These are phyloP conservation scores for Penaeus monodon DNA, from an alignment of 2,888 invertebrate species.

Conservation along the genomic window DNA sequence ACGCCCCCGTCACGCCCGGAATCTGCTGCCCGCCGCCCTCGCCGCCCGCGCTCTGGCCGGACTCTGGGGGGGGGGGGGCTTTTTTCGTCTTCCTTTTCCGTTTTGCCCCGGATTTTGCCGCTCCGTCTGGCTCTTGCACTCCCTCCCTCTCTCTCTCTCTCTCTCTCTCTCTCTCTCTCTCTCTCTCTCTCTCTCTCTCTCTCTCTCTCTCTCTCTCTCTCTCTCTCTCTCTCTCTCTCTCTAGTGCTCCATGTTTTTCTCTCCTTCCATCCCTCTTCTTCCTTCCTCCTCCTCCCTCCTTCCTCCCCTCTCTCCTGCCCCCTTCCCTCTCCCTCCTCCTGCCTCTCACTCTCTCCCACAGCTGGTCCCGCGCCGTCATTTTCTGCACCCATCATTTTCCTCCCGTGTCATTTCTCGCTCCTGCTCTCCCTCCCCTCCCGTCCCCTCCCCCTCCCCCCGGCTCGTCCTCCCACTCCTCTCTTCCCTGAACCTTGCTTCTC, in stretches of 20 bases:
- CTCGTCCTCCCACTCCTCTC: too few species aligned
- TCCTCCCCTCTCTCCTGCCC: not conserved
- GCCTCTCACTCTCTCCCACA: not conserved
- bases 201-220: conserved; percentile 21
- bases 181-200: not conserved
- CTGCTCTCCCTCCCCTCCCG: too few species aligned
- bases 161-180: not conserved
- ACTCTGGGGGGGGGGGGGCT: too few species aligned
- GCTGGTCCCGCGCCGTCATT: conserved; percentile 6
- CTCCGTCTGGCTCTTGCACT: conserved; percentile 19
- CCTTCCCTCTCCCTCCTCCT: not conserved
- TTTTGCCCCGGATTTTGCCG: not conserved
- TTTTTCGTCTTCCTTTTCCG: too few species aligned
- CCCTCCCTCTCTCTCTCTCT: conserved; percentile 23
- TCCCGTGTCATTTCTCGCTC: not conserved
- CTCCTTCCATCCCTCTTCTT: not conserved
- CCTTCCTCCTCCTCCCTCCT: not conserved
- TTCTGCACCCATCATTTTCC: not conserved
- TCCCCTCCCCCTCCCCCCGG: too few species aligned
- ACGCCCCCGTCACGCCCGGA: not conserved
- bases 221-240: conserved; percentile 2
- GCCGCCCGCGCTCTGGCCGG: too few species aligned
- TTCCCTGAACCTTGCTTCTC: too few species aligned
- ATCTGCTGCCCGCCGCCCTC: too few species aligned
- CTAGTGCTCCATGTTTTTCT: too few species aligned